Evolutionary conservation across 2,113 vertebrate species (phyloP).

Genomic region (Dascyllus trimaculatus): DNA sequence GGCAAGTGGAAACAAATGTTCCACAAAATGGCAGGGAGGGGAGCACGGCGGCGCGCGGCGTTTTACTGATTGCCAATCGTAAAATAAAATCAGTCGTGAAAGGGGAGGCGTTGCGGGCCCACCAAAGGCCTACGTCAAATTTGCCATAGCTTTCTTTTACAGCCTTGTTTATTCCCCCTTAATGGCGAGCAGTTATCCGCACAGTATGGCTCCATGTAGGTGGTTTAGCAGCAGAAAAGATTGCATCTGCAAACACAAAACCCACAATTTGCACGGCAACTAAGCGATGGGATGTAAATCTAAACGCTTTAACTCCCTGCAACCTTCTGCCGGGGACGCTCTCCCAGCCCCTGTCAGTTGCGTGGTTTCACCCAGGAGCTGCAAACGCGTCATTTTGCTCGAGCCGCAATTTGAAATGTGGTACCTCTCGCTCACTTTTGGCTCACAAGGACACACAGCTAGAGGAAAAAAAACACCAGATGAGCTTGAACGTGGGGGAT

Average conservation of each 20-base stretch:
- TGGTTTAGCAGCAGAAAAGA: slow-evolving; percentile 71
- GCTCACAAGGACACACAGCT: slow-evolving; percentile 22
- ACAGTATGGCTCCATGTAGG: slow-evolving; percentile 78
- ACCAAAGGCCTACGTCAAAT: slow-evolving; percentile 83
- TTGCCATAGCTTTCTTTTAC: slow-evolving; percentile 85
- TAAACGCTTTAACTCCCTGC: slow-evolving; percentile 81
- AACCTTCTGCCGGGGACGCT: slow-evolving; percentile 42
- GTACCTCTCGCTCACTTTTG: slow-evolving; percentile 72
- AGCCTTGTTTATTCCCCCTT: slow-evolving; percentile 89
- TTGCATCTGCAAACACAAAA: slow-evolving; percentile 76
- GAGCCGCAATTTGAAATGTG: slow-evolving; percentile 85
- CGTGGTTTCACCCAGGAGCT: slow-evolving; percentile 21
- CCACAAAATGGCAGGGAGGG: slow-evolving; percentile 85
- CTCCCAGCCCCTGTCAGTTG: slow-evolving; percentile 53
- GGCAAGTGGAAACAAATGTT: slow-evolving; percentile 86
- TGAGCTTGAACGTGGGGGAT: slow-evolving; percentile 41
- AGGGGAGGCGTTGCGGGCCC: slow-evolving; percentile 82
- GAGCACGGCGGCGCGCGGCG: slow-evolving; percentile 86
- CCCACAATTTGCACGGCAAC: slow-evolving; percentile 78
- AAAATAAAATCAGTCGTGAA: slow-evolving; percentile 91
- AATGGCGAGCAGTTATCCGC: slow-evolving; percentile 83
- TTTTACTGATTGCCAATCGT: slow-evolving; percentile 91
- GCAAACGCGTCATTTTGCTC: slow-evolving; percentile 81
- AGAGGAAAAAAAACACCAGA: slow-evolving; percentile 10
- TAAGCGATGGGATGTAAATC: slow-evolving; percentile 84